Evolutionary conservation across 2,888 invertebrate genomes (phyloP).

Genomic region (Sicus ferrugineus): DNA sequence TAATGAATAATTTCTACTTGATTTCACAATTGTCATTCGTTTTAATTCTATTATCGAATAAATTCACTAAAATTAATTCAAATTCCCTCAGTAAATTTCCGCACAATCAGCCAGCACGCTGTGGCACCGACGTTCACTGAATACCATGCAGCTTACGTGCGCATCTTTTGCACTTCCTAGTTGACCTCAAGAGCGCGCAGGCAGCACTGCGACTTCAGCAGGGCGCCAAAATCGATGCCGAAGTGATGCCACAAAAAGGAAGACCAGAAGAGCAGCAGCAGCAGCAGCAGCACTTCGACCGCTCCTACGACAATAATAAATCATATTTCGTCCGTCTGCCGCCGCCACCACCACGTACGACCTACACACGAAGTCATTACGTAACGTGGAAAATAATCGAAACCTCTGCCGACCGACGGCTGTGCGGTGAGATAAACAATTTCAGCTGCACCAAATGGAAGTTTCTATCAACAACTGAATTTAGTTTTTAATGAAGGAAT

Average conservation of each 20-base stretch:
- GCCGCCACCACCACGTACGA: not conserved
- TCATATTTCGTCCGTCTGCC: slow-evolving; percentile 1
- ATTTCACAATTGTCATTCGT: too few species aligned
- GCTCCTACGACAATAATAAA: not conserved
- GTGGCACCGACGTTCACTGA: not conserved
- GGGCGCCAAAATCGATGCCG: not conserved
- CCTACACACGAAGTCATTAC: too few species aligned
- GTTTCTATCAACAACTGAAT: not conserved
- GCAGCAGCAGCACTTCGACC: not conserved
- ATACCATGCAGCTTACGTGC: slow-evolving; percentile 1
- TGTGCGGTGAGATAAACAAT: too few species aligned
- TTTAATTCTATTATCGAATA: too few species aligned
- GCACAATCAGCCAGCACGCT: too few species aligned
- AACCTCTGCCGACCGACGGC: too few species aligned
- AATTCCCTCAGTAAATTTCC: too few species aligned
- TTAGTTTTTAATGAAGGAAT: too few species aligned
- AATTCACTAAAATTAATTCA: too few species aligned
- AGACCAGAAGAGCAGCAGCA: not conserved
- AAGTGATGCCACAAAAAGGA: not conserved
- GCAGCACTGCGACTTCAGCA: not conserved
- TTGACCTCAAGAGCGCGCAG: slow-evolving; percentile 9
- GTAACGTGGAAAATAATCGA: too few species aligned
- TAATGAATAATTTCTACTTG: too few species aligned
- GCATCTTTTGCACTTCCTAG: slow-evolving; percentile 18
- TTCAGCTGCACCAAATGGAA: too few species aligned